Conservation (phyloP, 2,888 invertebrate genomes). For the Polylopha cassiicola region DNA sequence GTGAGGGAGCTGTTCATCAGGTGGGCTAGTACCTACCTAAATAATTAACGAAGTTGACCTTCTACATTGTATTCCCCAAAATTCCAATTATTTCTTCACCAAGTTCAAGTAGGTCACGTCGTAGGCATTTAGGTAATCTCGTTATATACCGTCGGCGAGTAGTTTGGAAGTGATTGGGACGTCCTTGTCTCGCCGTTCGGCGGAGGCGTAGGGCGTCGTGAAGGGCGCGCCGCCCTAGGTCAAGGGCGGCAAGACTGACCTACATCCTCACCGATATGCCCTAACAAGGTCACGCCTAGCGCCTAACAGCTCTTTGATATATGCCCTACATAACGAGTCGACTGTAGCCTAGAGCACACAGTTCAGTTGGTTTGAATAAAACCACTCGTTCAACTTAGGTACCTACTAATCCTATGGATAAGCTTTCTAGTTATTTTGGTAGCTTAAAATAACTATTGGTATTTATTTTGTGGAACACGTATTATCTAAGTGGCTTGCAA, state of each 20-base stretch:
- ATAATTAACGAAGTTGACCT: too few species aligned
- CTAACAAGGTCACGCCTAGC: conserved; percentile 46
- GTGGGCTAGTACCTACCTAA: too few species aligned
- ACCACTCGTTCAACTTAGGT: too few species aligned
- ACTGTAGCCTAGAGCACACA: conserved; percentile 15
- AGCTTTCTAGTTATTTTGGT: too few species aligned
- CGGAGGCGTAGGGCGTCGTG: conserved; percentile 40
- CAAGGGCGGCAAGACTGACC: conserved; percentile 68
- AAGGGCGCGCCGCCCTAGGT: conserved; percentile 62
- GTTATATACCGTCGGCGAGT: conserved; percentile 4
- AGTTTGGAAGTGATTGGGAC: conserved; percentile 25
- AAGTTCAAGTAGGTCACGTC: neutral
- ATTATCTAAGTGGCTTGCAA: too few species aligned
- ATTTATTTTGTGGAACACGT: too few species aligned
- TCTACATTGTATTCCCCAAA: too few species aligned
- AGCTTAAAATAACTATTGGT: too few species aligned
- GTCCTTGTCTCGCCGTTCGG: conserved; percentile 54
- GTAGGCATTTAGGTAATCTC: conserved; percentile 11
- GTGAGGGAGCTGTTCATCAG: too few species aligned
- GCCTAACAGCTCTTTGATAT: conserved; percentile 31
- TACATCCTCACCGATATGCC: conserved; percentile 60
- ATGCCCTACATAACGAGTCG: conserved; percentile 24
- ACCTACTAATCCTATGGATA: too few species aligned
- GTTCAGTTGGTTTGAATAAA: conserved; percentile 11
- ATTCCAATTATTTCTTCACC: neutral